Evolutionary conservation across 2,888 invertebrate species (phyloP).

Genomic region (Gymnocheta viridis): DNA sequence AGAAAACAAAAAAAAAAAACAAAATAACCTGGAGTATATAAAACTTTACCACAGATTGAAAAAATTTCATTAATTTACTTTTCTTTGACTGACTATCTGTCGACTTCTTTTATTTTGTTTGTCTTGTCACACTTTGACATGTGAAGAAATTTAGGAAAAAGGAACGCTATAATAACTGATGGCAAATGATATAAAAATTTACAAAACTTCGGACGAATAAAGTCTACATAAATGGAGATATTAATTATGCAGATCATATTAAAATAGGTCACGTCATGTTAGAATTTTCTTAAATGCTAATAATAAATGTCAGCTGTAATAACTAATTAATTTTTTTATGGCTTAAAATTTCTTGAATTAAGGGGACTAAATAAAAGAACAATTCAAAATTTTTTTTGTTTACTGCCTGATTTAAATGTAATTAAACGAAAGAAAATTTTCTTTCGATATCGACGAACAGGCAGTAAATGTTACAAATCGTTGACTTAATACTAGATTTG

Average conservation of each 20-base stretch:
- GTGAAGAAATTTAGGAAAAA: neutral
- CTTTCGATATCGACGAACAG: too few species aligned
- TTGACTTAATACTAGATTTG: too few species aligned
- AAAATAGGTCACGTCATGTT: neutral
- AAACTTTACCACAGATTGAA: neutral
- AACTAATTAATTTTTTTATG: neutral
- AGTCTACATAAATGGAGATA: neutral
- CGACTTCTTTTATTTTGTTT: neutral
- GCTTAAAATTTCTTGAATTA: too few species aligned
- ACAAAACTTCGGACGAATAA: neutral
- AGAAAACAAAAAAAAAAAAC: neutral
- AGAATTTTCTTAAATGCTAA: neutral
- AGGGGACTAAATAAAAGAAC: too few species aligned
- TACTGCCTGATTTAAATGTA: too few species aligned
- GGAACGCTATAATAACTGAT: neutral
- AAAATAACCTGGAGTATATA: neutral
- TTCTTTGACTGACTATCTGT: neutral
- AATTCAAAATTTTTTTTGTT: too few species aligned
- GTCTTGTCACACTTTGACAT: neutral
- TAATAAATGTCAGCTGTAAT: slow-evolving; percentile 7
- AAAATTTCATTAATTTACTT: neutral
- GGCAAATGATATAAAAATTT: neutral
- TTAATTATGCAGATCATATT: neutral
- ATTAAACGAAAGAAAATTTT: too few species aligned
- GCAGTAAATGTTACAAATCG: too few species aligned